Evolutionary conservation across 2,113 vertebrate species (phyloP).

Genomic region (Corydoras maculifer): DNA sequence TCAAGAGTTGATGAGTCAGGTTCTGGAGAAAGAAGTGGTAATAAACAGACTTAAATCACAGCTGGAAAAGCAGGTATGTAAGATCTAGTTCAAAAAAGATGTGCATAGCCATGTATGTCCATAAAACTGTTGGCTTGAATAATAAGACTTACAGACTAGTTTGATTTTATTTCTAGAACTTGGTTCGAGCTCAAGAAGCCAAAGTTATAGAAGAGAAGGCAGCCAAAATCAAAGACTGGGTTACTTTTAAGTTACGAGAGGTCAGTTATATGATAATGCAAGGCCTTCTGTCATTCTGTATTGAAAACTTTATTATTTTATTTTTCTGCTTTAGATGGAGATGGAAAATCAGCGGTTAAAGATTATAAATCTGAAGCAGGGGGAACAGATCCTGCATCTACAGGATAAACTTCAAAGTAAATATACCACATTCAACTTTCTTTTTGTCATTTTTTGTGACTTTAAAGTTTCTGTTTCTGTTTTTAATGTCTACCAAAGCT

Average conservation of each 20-base stretch:
- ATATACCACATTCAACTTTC: background rate
- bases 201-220: constrained; percentile 90
- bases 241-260: constrained; percentile 84
- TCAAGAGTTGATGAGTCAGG: constrained; percentile 67
- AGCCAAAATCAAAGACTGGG: constrained; percentile 95
- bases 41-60: constrained; percentile 73
- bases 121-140: constrained; percentile 21
- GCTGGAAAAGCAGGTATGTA: constrained; percentile 77
- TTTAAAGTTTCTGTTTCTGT: too few species aligned
- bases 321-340: constrained; percentile 71
- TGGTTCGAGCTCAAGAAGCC: constrained; percentile 82
- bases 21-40: constrained; percentile 71
- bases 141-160: constrained; percentile 7
- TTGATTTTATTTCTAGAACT: constrained; percentile 67
- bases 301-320: background rate
- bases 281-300: too few species aligned
- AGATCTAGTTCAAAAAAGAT: constrained; percentile 8
- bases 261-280: too few species aligned
- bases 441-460: too few species aligned
- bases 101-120: constrained; percentile 48
- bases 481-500: too few species aligned
- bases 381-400: constrained; percentile 74
- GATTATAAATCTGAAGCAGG: constrained; percentile 73
- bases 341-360: constrained; percentile 85
- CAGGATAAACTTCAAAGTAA: constrained; percentile 81